Conservation (phyloP, 1,140 invertebrate genomes). For the Hetaerina americana region DNA sequence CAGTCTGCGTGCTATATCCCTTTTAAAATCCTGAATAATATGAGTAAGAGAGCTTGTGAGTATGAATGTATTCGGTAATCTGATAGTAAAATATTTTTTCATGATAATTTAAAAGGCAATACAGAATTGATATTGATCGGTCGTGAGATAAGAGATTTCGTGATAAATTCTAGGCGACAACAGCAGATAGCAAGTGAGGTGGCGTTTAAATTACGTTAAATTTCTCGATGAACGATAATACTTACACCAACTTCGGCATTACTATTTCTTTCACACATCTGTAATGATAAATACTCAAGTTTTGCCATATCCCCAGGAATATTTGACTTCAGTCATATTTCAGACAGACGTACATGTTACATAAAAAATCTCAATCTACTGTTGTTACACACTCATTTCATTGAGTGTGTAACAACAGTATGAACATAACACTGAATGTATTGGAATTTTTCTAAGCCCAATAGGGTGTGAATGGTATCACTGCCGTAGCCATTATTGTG, state of each 20-base stretch:
- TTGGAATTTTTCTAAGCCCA: background rate
- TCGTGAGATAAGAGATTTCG: too few relatives aligned
- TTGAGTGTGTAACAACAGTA: background rate
- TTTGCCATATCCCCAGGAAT: background rate
- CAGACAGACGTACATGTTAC: background rate
- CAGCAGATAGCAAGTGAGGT: too few relatives aligned
- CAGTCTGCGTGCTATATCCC: too few relatives aligned
- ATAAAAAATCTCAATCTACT: background rate
- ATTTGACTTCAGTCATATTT: background rate
- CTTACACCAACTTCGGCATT: background rate
- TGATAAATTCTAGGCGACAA: too few relatives aligned
- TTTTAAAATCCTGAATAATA: too few relatives aligned
- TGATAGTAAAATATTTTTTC: too few relatives aligned
- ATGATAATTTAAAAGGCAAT: too few relatives aligned
- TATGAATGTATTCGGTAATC: too few relatives aligned
- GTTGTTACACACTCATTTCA: background rate
- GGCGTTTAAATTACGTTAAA: too few relatives aligned
- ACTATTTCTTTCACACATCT: background rate
- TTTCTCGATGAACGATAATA: background rate
- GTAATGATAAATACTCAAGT: background rate
- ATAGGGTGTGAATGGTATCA: background rate
- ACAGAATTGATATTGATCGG: too few relatives aligned
- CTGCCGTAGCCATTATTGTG: background rate
- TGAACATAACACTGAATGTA: background rate
- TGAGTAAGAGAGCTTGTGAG: too few relatives aligned